A percentile compares a stretch with the other conserved stretches of the same genome.
phyloP scores from a whole-genome alignment of 2,888 invertebrate species.

The Dorcus parallelipipedus region DNA sequence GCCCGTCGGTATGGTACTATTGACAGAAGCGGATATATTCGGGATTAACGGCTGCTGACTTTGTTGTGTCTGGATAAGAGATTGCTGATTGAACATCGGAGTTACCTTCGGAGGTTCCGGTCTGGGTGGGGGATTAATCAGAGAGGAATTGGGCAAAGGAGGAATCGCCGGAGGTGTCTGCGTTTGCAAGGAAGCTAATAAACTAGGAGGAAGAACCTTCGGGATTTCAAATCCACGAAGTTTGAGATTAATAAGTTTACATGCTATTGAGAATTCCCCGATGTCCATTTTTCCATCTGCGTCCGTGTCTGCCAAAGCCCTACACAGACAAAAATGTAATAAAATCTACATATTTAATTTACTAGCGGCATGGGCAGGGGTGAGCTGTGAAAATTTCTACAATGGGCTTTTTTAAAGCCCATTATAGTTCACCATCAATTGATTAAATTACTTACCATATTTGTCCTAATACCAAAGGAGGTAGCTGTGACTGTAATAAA shows the following conservation, averaged over 20 bases:
- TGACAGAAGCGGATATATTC: constrained; percentile 6
- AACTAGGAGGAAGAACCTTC: constrained; percentile 73
- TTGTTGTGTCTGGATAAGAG: constrained; percentile 23
- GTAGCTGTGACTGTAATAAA: constrained; percentile 85
- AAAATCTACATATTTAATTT: background rate
- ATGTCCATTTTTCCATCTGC: constrained; percentile 96
- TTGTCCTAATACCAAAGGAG: constrained; percentile 84
- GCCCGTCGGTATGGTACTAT: constrained; percentile 26
- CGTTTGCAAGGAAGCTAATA: constrained; percentile 64
- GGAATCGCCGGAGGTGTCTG: constrained; percentile 41
- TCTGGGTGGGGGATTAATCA: constrained; percentile 41
- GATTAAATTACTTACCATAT: constrained; percentile 72
- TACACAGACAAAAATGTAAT: constrained; percentile 36
- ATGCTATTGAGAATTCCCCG: constrained; percentile 96
- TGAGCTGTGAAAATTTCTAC: background rate
- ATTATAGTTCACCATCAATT: background rate
- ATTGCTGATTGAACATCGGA: constrained; percentile 48
- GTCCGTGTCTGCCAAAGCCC: constrained; percentile 91
- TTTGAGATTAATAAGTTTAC: constrained; percentile 90
- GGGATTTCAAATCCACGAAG: constrained; percentile 90
- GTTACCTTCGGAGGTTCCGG: constrained; percentile 41
- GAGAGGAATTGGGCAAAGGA: constrained; percentile 39
- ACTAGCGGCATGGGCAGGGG: background rate
- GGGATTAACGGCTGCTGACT: constrained; percentile 9
- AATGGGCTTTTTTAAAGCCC: background rate